These are phyloP conservation scores for Tetranychus truncatus DNA, from an alignment of 2,888 invertebrate species.

Conservation along the genomic window DNA sequence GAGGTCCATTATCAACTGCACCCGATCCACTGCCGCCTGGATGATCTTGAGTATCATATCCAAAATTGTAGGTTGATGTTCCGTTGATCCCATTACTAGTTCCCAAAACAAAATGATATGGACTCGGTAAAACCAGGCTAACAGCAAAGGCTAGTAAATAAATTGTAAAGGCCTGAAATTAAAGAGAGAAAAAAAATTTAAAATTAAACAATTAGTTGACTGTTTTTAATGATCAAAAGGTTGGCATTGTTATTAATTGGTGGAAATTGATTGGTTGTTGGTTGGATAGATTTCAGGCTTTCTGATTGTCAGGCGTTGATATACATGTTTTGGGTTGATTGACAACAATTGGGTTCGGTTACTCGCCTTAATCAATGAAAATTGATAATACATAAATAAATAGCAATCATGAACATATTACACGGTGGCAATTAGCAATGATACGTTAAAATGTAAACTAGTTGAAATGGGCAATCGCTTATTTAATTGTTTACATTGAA, in stretches of 20 bases:
- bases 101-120: constrained; percentile 8
- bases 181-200: neutral
- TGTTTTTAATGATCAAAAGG: neutral
- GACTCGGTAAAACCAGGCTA: neutral
- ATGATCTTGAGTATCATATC: constrained; percentile 13
- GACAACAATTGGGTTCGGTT: constrained; percentile 1
- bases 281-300: neutral
- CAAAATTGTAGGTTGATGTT: constrained; percentile 16
- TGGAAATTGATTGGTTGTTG: too few relatives aligned
- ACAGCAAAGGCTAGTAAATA: constrained; percentile 2
- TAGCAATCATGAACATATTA: neutral
- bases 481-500: too few relatives aligned
- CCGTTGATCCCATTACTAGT: neutral
- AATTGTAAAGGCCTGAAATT: neutral
- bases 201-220: neutral
- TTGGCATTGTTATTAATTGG: neutral
- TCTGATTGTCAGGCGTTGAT: neutral
- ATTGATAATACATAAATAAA: neutral
- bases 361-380: neutral
- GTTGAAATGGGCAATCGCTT: too few relatives aligned
- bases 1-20: constrained; percentile 9
- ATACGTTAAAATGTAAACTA: too few relatives aligned
- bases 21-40: neutral
- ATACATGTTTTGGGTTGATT: neutral
- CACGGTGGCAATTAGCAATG: too few relatives aligned